Base-by-base conservation (phyloP, 1,140 invertebrate species). In the Heliconius eleuchia region DNA sequence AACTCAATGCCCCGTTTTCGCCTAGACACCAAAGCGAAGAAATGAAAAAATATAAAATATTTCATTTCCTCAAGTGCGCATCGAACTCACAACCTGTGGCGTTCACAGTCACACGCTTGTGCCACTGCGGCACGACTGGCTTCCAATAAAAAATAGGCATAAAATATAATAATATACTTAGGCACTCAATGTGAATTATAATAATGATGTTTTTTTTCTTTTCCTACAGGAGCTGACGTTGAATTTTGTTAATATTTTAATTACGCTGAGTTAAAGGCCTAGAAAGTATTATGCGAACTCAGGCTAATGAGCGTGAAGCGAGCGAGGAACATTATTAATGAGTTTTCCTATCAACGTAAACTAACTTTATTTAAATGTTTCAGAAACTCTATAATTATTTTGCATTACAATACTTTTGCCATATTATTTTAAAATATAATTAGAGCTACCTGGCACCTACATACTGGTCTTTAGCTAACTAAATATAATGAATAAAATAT, bases 231-330 rank as follows among this genome's bases (percentile, higher is more conserved):
- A 71, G 11, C 16, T 4, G 66, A 18, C 27, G 75, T 57, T 71
- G 39, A 30, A 71, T 70, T 76, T 76, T 52, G 42, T 50, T 71
- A 76, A 71, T 70, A 71, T 76, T 79, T 75, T 80, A 80, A 80
- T 80, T 76, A 75, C 74, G 71, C 70, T 75, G 73, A 37, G 70
- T 52, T 76, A 73, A 80, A 80, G 73, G 78, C 52, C 78, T 76
- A 80, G 71, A 80, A 80, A 80, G 74, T 80, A 80, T 80, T 80
- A 74, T 80, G 74, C 70, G 37, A 73, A 80, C 78, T 79, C 70
- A 71, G 78, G 71, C 71, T 80, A 80, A 80, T 80, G 78, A 80
- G 78, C 74, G 57, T 23, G 73, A 75, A 70, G 78, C 78, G 74
- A 60, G 71, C 74, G 70, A 72, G 78, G 55, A 80, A 73, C 76